A percentile compares a stretch with the other conserved stretches of the same genome.
Conservation (phyloP, 2,113 vertebrate genomes). For the Chloroceryle aenea region DNA sequence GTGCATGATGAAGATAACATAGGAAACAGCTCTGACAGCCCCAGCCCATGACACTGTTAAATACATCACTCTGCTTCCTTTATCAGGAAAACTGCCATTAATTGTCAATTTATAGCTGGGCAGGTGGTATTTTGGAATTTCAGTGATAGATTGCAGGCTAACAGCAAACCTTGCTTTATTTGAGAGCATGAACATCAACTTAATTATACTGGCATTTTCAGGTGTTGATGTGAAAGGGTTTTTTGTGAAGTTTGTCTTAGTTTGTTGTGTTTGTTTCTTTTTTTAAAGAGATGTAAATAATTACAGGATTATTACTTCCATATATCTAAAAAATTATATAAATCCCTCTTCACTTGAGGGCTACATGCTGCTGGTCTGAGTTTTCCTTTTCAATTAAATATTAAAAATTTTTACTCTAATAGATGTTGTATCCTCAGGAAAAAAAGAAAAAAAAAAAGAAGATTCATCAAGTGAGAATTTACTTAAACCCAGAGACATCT, state of each 20-base stretch:
- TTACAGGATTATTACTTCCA: not conserved
- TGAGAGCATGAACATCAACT: not conserved
- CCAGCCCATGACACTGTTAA: not conserved
- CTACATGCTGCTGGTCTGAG: not conserved
- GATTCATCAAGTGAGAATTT: slow-evolving; percentile 16
- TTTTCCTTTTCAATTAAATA: not conserved
- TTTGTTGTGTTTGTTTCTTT: not conserved
- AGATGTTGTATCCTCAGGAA: not conserved
- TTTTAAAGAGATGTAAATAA: not conserved
- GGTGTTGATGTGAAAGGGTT: not conserved
- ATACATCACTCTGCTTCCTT: slow-evolving; percentile 25
- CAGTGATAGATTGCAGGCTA: not conserved
- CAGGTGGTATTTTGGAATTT: slow-evolving; percentile 33
- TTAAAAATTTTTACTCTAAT: slow-evolving; percentile 9
- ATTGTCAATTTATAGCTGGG: slow-evolving; percentile 18
- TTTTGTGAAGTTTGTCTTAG: not conserved
- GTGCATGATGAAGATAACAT: slow-evolving; percentile 82
- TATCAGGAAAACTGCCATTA: slow-evolving; percentile 54
- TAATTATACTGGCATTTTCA: not conserved
- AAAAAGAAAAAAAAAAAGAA: not conserved
- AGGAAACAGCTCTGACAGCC: slow-evolving; percentile 83
- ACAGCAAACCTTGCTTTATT: not conserved
- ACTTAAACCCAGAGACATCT: slow-evolving; percentile 61
- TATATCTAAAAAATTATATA: not conserved
- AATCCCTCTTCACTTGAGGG: not conserved